Conservation (phyloP, 2,113 vertebrate species). For the Calyptommatus sinebrachiatus region DNA sequence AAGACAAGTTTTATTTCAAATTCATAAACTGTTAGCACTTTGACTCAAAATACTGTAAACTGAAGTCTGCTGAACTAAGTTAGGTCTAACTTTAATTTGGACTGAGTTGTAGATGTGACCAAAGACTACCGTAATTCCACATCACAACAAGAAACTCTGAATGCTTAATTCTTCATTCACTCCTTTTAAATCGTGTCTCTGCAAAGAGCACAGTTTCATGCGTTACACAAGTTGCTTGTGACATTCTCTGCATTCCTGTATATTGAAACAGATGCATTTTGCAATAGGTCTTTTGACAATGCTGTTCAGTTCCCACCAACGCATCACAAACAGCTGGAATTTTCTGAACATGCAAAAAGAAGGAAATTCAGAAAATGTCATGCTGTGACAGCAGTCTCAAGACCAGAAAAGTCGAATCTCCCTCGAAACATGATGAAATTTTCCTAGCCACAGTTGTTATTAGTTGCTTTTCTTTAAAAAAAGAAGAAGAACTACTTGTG, state of each 20-base stretch:
- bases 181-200: neutral
- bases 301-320: neutral
- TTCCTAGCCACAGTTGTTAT: too few species aligned
- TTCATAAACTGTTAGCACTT: too few species aligned
- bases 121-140: neutral
- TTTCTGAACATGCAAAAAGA: neutral
- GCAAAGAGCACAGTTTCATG: neutral
- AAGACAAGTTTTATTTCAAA: neutral
- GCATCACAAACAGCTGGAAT: neutral
- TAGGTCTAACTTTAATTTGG: neutral
- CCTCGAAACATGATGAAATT: neutral
- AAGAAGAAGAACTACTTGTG: too few species aligned
- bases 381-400: neutral
- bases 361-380: neutral
- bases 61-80: neutral
- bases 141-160: neutral
- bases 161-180: too few species aligned
- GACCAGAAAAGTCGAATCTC: neutral
- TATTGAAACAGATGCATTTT: neutral
- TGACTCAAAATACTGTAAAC: neutral
- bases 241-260: neutral
- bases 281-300: neutral
- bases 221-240: neutral
- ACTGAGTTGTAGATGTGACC: neutral
- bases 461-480: too few species aligned